A percentile compares a stretch with the other conserved stretches of the same genome.
phyloP scores from a whole-genome alignment of 2,113 vertebrate genomes.

The Chrysochloris asiatica region DNA sequence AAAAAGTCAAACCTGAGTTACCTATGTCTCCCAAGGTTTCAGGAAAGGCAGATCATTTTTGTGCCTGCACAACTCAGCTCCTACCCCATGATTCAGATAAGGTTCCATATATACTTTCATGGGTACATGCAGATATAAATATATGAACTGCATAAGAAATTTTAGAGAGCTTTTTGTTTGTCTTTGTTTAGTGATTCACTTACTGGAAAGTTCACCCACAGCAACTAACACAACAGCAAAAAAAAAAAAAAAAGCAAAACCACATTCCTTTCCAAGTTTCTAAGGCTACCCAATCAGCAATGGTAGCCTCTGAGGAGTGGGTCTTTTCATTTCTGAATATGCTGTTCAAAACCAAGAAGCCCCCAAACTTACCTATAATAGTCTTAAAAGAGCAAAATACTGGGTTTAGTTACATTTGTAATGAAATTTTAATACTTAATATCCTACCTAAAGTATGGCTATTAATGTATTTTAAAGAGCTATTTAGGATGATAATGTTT shows the following conservation, averaged over 20 bases:
- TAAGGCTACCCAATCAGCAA: background rate
- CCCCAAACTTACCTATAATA: background rate
- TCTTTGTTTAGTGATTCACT: background rate
- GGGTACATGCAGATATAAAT: background rate
- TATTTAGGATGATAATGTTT: background rate
- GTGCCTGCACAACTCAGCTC: background rate
- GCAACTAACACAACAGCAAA: background rate
- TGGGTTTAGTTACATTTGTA: background rate
- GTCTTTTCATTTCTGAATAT: conserved; percentile 3
- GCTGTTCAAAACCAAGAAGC: background rate
- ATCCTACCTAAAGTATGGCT: background rate
- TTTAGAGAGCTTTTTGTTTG: background rate
- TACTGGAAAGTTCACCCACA: background rate
- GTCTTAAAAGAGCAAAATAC: background rate
- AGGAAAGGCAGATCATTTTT: conserved; percentile 9
- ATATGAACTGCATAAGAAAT: background rate
- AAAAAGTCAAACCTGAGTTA: background rate
- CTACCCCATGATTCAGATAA: background rate
- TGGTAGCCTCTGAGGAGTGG: background rate
- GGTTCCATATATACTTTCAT: background rate
- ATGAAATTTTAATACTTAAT: conserved; percentile 25
- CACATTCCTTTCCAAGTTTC: background rate
- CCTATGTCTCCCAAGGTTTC: background rate
- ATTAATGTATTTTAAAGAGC: background rate
- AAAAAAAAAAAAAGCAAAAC: background rate